phyloP scores from a whole-genome alignment of 2,113 vertebrate genomes.

The Chloroceryle aenea region DNA sequence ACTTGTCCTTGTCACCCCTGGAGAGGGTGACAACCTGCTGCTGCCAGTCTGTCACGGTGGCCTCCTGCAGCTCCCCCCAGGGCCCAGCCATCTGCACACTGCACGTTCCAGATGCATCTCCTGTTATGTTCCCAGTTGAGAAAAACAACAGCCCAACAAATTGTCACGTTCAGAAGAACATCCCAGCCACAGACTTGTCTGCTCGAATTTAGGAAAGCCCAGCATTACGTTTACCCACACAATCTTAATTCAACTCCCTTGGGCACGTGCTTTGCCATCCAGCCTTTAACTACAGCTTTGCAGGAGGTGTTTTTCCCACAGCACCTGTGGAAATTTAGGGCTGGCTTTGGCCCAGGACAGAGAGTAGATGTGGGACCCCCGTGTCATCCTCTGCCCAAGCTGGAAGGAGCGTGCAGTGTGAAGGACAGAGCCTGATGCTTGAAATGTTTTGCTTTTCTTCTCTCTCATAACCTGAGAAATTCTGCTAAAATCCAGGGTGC shows the following conservation, averaged over 20 bases:
- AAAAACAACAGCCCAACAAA: not conserved
- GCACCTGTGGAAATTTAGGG: not conserved
- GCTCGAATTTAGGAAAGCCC: not conserved
- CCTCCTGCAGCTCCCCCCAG: not conserved
- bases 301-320: not conserved
- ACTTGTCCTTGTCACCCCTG: not conserved
- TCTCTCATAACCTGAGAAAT: not conserved
- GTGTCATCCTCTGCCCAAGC: not conserved
- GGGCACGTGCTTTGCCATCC: not conserved
- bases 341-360: not conserved
- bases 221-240: fast-evolving
- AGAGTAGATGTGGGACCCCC: not conserved
- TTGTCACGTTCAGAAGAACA: fast-evolving
- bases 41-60: fast-evolving
- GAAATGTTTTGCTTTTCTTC: not conserved
- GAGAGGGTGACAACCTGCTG: not conserved
- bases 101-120: not conserved
- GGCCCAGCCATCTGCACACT: not conserved
- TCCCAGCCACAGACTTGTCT: not conserved
- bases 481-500: not conserved
- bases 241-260: not conserved
- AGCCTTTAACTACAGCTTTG: not conserved
- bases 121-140: not conserved
- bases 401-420: fast-evolving
- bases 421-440: not conserved